Evolutionary conservation across 2,797 vertebrate genomes (phyloP).

Genomic region (Thaleichthys pacificus): DNA sequence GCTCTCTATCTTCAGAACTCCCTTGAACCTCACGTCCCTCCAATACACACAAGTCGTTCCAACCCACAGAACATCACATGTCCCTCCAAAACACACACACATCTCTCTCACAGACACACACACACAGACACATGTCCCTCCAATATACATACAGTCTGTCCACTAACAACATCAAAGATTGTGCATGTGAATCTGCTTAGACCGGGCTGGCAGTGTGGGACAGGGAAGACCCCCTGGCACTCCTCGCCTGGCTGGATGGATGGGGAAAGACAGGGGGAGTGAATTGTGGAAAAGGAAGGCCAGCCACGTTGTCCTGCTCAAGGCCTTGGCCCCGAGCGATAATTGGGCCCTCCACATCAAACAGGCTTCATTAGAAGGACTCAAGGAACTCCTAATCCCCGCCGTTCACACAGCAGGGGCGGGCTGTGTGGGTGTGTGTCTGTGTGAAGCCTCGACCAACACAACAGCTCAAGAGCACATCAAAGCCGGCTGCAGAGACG

Average conservation of each 20-base stretch:
- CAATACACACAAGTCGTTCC: neutral
- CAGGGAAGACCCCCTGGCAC: neutral
- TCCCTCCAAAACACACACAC: no score
- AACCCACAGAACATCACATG: neutral
- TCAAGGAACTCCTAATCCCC: slow-evolving; percentile 75
- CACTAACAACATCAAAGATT: neutral
- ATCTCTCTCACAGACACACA: no score
- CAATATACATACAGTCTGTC: slow-evolving; percentile 2
- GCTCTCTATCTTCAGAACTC: neutral
- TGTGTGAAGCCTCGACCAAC: slow-evolving; percentile 57
- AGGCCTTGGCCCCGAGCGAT: slow-evolving; percentile 51
- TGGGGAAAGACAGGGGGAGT: slow-evolving; percentile 26
- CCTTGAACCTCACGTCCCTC: neutral
- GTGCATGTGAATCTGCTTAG: neutral
- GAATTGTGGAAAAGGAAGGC: slow-evolving; percentile 17
- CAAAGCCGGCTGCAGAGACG: slow-evolving; percentile 63
- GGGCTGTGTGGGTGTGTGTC: slow-evolving; percentile 55
- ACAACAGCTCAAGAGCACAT: slow-evolving; percentile 77
- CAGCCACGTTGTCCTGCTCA: slow-evolving; percentile 38
- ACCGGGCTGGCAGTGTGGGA: neutral
- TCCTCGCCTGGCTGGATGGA: neutral
- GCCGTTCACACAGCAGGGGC: slow-evolving; percentile 66
- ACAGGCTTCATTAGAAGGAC: slow-evolving; percentile 76
- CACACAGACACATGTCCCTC: no score
- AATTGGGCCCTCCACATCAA: slow-evolving; percentile 80